Evolutionary conservation across 2,797 vertebrate species (phyloP), one percentile per base, ranked within the genome.

Genomic region (Harpagifer antarcticus): DNA sequence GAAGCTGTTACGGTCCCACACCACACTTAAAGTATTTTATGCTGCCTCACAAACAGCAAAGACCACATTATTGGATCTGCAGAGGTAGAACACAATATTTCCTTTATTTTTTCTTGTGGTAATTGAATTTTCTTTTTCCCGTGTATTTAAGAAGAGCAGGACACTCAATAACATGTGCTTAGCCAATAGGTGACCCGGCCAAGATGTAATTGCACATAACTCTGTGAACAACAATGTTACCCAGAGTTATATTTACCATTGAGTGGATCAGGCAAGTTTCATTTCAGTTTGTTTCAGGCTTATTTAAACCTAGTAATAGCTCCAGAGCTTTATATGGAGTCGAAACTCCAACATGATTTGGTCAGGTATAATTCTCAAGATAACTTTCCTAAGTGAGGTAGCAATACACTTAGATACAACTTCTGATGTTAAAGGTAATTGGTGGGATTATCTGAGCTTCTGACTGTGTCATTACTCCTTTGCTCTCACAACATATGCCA

Each of bases 11-110:
- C 59, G 67, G 45, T 69, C 77, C 73, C 50, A 45, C 71, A 47
- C 54, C 43, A 27, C 83, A 72, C 60, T 84, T 81, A 17, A 81
- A 45, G 71, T 80, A 78, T 58, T 64, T 72, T 63, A 78, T 19
- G 40, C 52, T 20, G 59, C 69, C 53, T 75, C 47, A 19, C 3
- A 72, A 65, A 65, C 60, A 61, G 20, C 19, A 47, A 68, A 54
- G 54, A 73, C 44, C 62, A 45, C 57, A 54, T 27, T 67, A 33
- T 52, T 65, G 37, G 59, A 75, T 61, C 45, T 37, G 33, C 55
- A 56, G 55, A 56, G 54, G 57, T 65, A 62, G 75, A 69, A 54
- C 16, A 40, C 70, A 37, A 68, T 19, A 74, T 76, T 70, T 50
- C 15, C 14, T 47, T 14, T 42, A 11, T 52, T 43, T 43, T 9